These are phyloP conservation scores for Gasterosteus nipponicus DNA, from an alignment of 2,113 vertebrate genomes.

Conservation along the genomic window DNA sequence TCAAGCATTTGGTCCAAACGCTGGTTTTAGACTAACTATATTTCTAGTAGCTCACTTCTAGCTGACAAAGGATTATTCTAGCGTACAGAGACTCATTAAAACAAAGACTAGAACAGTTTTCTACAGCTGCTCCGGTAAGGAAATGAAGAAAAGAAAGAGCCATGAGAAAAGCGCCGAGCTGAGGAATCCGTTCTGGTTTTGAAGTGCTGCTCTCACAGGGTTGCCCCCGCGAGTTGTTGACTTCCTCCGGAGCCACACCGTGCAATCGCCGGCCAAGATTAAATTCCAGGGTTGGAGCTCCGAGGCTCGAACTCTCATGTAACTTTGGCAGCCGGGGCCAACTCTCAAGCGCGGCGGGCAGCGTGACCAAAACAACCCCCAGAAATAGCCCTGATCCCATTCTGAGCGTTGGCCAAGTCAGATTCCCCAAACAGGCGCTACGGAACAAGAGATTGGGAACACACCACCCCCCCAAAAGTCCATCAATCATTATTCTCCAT, in stretches of 20 bases:
- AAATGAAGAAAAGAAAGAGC: conserved; percentile 45
- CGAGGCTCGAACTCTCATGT: conserved; percentile 55
- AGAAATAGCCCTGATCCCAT: conserved; percentile 70
- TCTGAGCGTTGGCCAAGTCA: conserved; percentile 64
- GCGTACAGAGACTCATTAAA: conserved; percentile 7
- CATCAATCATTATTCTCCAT: conserved; percentile 78
- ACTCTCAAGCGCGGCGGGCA: conserved; percentile 44
- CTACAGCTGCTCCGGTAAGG: conserved; percentile 29
- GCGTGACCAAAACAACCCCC: conserved; percentile 70
- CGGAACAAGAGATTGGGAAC: conserved; percentile 66
- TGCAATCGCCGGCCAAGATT: conserved; percentile 55
- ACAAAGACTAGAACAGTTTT: conserved; percentile 8
- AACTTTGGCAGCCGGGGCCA: conserved; percentile 59
- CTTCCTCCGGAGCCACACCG: conserved; percentile 55
- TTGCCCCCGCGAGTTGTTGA: conserved; percentile 52
- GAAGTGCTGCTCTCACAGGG: conserved; percentile 37
- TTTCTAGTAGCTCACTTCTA: background rate
- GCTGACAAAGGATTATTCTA: background rate
- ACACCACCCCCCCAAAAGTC: conserved; percentile 65
- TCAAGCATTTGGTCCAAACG: no score
- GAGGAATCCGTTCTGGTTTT: conserved; percentile 57
- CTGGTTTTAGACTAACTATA: background rate
- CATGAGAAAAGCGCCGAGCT: conserved; percentile 39
- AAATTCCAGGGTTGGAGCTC: conserved; percentile 57
- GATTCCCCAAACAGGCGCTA: conserved; percentile 61